These are phyloP conservation scores for Drosophila buzzatii DNA, from an alignment of 2,888 invertebrate genomes.

Conservation along the genomic window DNA sequence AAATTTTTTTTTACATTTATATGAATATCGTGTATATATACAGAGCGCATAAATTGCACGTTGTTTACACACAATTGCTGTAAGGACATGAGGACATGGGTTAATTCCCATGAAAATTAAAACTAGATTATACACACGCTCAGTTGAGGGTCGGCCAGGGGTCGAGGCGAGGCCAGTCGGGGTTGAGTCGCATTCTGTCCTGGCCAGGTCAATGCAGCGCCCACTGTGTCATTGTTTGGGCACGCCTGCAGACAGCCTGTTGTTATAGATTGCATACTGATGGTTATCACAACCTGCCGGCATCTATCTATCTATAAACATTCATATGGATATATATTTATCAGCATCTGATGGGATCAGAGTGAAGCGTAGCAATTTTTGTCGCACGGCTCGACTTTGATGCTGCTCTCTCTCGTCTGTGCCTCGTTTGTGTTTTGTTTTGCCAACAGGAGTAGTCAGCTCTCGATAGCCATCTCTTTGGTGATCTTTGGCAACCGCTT, in stretches of 20 bases:
- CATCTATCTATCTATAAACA: conserved; percentile 27
- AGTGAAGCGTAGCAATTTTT: conserved; percentile 60
- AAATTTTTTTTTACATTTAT: conserved; percentile 17
- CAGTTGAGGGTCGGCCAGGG: conserved; percentile 12
- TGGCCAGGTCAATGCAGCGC: conserved; percentile 66
- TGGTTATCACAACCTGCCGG: conserved; percentile 54
- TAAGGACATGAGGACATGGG: conserved; percentile 58
- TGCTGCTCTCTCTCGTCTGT: conserved; percentile 30
- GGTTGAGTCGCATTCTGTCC: conserved; percentile 11
- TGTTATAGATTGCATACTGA: conserved; percentile 72
- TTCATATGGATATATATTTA: conserved; percentile 21
- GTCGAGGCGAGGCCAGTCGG: neutral
- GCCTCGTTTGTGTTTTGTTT: conserved; percentile 54
- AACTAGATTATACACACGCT: conserved; percentile 77
- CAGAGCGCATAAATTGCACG: conserved; percentile 67
- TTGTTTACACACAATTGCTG: conserved; percentile 53
- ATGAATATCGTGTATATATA: conserved; percentile 47
- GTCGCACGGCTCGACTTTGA: conserved; percentile 78
- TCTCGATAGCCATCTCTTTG: conserved; percentile 61
- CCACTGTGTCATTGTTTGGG: conserved; percentile 81
- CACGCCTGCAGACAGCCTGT: conserved; percentile 67
- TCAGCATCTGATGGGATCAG: conserved; percentile 60
- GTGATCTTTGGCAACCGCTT: conserved; percentile 56
- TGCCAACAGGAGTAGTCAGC: conserved; percentile 68
- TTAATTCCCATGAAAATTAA: conserved; percentile 81